Evolutionary conservation across 2,888 invertebrate species (phyloP).

Genomic region (Hydriomena furcata): DNA sequence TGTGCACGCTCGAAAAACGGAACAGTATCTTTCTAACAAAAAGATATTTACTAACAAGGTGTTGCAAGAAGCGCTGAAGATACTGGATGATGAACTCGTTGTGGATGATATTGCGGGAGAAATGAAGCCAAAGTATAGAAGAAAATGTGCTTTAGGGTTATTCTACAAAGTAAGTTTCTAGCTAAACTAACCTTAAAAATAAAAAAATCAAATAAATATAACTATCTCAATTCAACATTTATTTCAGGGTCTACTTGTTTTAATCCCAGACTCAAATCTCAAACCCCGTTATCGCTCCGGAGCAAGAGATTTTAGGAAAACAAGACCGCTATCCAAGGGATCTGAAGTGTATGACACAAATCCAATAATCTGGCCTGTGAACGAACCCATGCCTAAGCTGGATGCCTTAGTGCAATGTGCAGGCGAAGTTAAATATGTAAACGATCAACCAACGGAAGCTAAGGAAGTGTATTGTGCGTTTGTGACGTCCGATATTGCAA

Average conservation of each 20-base stretch:
- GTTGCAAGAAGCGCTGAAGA: slow-evolving; percentile 56
- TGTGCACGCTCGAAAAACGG: slow-evolving; percentile 76
- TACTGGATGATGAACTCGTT: slow-evolving; percentile 50
- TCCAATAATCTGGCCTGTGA: slow-evolving; percentile 85
- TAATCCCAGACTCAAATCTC: slow-evolving; percentile 70
- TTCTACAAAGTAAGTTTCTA: slow-evolving; percentile 60
- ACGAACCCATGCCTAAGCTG: slow-evolving; percentile 85
- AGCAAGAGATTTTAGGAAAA: slow-evolving; percentile 53
- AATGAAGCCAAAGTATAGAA: slow-evolving; percentile 82
- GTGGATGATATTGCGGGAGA: slow-evolving; percentile 70
- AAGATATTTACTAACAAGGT: slow-evolving; percentile 61
- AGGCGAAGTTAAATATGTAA: slow-evolving; percentile 87
- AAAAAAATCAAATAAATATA: too few species aligned
- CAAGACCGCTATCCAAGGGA: slow-evolving; percentile 82
- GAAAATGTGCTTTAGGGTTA: slow-evolving; percentile 81
- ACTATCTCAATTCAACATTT: too few species aligned
- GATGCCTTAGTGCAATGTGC: slow-evolving; percentile 84
- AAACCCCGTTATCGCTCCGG: slow-evolving; percentile 72
- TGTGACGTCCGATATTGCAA: slow-evolving; percentile 81
- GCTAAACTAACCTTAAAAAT: not conserved
- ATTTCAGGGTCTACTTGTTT: slow-evolving; percentile 74
- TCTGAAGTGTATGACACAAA: slow-evolving; percentile 84
- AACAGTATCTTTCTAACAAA: slow-evolving; percentile 71
- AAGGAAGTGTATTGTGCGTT: slow-evolving; percentile 87
- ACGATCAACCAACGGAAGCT: slow-evolving; percentile 82